Percentiles rank a stretch among this genome's conserved stretches.
These are phyloP conservation scores for Salmo trutta DNA, from an alignment of 2,797 vertebrate species.

Conservation along the genomic window DNA sequence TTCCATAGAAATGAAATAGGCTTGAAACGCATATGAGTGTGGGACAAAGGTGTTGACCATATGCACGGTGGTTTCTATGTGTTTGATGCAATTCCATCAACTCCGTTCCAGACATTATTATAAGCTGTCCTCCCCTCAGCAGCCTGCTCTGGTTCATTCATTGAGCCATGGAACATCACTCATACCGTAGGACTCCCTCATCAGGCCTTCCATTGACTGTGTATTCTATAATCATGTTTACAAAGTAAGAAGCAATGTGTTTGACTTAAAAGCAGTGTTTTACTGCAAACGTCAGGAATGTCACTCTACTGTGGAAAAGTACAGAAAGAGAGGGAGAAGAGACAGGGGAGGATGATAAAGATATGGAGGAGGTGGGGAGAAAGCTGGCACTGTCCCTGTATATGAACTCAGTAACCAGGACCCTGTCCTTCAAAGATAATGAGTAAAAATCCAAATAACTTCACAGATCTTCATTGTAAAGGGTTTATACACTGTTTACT, in stretches of 20 bases:
- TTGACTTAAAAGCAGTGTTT: not conserved
- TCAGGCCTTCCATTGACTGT: not conserved
- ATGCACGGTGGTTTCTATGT: not conserved
- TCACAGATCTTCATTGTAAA: too few species aligned
- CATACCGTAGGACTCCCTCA: not conserved
- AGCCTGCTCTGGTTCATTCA: not conserved
- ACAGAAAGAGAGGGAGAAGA: conserved; percentile 5
- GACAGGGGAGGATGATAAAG: conserved; percentile 23
- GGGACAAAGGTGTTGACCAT: not conserved
- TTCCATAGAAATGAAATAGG: not conserved
- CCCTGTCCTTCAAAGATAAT: too few species aligned
- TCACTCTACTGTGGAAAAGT: conserved; percentile 30
- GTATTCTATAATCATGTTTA: not conserved
- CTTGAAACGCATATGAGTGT: not conserved
- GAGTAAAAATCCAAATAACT: too few species aligned
- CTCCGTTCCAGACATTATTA: too few species aligned
- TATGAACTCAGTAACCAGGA: too few species aligned
- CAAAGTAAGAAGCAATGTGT: not conserved
- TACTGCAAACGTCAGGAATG: not conserved
- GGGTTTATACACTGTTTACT: too few species aligned
- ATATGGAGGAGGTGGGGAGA: conserved; percentile 8
- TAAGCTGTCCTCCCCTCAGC: too few species aligned
- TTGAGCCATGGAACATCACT: not conserved
- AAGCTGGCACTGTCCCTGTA: conserved; percentile 3
- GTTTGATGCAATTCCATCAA: too few species aligned